These are phyloP conservation scores for Castor canadensis DNA, from an alignment of 2,113 vertebrate species.

Conservation along the genomic window DNA sequence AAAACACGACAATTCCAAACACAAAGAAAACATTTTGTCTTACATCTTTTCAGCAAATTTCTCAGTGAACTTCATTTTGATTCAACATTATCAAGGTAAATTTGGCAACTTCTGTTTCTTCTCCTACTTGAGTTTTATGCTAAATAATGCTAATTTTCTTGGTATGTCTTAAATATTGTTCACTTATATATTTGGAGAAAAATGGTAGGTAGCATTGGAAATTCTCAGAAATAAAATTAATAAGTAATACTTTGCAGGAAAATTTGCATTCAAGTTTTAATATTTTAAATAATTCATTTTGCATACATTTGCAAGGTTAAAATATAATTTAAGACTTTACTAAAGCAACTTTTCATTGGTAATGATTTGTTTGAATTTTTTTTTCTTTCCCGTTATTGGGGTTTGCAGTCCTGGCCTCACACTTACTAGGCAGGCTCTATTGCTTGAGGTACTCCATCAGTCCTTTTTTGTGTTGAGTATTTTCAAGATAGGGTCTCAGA, in stretches of 20 bases:
- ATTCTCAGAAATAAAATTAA: neutral
- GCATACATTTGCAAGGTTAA: neutral
- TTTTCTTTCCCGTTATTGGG: no score
- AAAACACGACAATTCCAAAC: neutral
- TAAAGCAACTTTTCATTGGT: neutral
- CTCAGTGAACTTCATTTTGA: neutral
- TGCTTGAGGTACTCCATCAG: neutral
- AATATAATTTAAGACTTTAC: neutral
- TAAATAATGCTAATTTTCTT: neutral
- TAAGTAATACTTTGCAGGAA: neutral
- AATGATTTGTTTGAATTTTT: no score
- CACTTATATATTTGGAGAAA: slow-evolving; percentile 7
- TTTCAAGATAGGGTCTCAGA: no score
- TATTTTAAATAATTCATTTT: neutral
- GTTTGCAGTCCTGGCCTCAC: no score
- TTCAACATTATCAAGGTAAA: neutral
- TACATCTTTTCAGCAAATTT: neutral
- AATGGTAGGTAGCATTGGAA: neutral
- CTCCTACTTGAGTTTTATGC: neutral
- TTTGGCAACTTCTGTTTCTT: neutral
- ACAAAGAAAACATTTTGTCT: no score
- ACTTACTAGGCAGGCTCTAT: no score
- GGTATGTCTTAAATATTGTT: no score
- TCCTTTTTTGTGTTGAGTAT: no score
- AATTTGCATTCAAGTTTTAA: neutral